Percentiles rank a stretch among this genome's conserved stretches.
These are phyloP conservation scores for Psophia crepitans DNA, from an alignment of 2,113 vertebrate species.

Conservation along the genomic window DNA sequence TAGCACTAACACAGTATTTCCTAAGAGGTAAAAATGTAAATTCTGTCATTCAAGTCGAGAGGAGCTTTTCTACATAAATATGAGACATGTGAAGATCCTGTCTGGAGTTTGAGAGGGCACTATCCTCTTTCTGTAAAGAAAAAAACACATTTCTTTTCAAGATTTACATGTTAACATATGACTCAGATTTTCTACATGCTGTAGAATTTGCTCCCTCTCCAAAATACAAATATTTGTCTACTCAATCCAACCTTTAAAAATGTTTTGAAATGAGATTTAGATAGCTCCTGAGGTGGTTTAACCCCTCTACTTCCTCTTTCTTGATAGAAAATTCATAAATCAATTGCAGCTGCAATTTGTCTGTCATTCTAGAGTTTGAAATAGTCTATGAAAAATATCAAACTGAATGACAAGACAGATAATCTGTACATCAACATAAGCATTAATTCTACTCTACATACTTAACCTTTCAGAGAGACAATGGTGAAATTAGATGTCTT, in stretches of 20 bases:
- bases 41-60: not conserved
- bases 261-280: not conserved
- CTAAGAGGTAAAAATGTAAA: not conserved
- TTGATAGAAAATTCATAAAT: not conserved
- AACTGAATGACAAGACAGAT: constrained; percentile 30
- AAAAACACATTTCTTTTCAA: not conserved
- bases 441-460: constrained; percentile 11
- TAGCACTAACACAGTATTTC: not conserved
- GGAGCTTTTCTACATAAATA: not conserved
- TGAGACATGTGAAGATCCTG: not conserved
- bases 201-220: not conserved
- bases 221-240: not conserved
- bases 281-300: not conserved
- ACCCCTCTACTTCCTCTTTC: not conserved
- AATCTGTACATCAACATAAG: constrained; percentile 37
- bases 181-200: not conserved
- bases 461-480: constrained; percentile 48
- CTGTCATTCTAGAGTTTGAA: constrained; percentile 36
- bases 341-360: constrained; percentile 13
- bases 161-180: not conserved
- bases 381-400: constrained; percentile 22
- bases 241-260: too few species aligned
- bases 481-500: constrained; percentile 28
- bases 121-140: not conserved
- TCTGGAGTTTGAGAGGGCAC: not conserved